Base-by-base conservation (phyloP, 1,140 invertebrate species). In the Carposina sasakii region DNA sequence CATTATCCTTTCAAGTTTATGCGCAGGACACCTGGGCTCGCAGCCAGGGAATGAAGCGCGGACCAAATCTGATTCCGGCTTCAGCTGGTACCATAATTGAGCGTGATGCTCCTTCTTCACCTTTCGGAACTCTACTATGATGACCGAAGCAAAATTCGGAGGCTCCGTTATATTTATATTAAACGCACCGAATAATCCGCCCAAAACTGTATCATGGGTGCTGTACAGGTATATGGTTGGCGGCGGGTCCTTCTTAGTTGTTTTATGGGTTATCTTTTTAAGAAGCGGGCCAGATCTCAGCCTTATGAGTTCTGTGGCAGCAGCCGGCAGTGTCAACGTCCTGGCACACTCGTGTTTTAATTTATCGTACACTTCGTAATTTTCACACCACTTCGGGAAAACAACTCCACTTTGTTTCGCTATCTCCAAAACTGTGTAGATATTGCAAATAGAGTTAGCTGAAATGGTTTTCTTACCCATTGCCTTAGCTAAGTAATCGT, bases 341-440 rank as follows among this genome's bases (percentile, higher is more conserved):
- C 28, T 51, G 10, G 39, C 52, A 1, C 51, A 49, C n/a, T 60
- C n/a, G 19, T 15, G 40, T 36, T 26, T 49, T 28, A 60, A 22
- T n/a, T 39, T 44, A 19, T 60, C 50, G 23, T 48, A 63, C 0
- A 63, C 20, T 0, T 6, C 13, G 2, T 26, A 2, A 12, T 56
- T 55, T n/a, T n/a, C n/a, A n/a, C n/a, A n/a, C 63, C 63, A 66
- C 5, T 24, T 30, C 8, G 63, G 63, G 2, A 60, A 10, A 6
- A 15, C 17, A 13, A 63, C 23, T 1, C 44, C 44, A 1, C 45
- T 37, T 17, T 57, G 53, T 1, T 50, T 21, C 42, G 57, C 56
- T 6, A 63, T 60, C 2, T 45, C 41, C n/a, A 66, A 36, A 31
- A 40, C 48, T 1, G 48, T 49, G 26, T 60, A 66, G 3, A 66